phyloP scores from a whole-genome alignment of 2,113 vertebrate genomes.

The Miniopterus natalensis region DNA sequence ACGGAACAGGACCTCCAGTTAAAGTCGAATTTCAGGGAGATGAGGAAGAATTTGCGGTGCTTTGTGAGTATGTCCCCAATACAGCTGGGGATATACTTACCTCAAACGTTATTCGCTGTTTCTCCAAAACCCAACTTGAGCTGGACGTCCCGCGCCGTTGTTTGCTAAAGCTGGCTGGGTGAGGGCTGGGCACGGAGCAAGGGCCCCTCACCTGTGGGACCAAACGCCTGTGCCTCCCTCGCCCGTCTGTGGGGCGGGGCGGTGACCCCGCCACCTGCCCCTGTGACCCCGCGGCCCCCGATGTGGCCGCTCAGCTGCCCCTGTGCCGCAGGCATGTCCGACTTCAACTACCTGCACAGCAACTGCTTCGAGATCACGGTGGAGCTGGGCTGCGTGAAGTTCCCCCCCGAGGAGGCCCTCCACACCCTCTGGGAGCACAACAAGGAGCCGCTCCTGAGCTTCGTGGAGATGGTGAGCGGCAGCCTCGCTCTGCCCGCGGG shows the following conservation, averaged over 20 bases:
- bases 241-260: background rate
- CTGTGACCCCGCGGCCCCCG: accelerated
- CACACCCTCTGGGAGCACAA: slow-evolving; percentile 96
- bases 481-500: background rate
- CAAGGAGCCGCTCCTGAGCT: slow-evolving; percentile 94
- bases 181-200: accelerated
- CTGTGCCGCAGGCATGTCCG: slow-evolving; percentile 93
- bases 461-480: slow-evolving; percentile 93
- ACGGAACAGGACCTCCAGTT: background rate
- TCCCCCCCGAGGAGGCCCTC: slow-evolving; percentile 94
- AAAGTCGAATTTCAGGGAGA: background rate
- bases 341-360: slow-evolving; percentile 98
- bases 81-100: accelerated
- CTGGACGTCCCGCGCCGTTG: accelerated
- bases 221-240: background rate
- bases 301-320: background rate
- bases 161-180: background rate
- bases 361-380: slow-evolving; percentile 98
- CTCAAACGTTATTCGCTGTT: accelerated
- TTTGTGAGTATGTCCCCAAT: accelerated
- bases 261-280: accelerated
- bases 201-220: background rate
- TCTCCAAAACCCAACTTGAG: background rate
- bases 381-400: slow-evolving; percentile 98
- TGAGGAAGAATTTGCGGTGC: accelerated